These are phyloP conservation scores for Cyclura pinguis DNA, from an alignment of 2,797 vertebrate species.

Conservation along the genomic window DNA sequence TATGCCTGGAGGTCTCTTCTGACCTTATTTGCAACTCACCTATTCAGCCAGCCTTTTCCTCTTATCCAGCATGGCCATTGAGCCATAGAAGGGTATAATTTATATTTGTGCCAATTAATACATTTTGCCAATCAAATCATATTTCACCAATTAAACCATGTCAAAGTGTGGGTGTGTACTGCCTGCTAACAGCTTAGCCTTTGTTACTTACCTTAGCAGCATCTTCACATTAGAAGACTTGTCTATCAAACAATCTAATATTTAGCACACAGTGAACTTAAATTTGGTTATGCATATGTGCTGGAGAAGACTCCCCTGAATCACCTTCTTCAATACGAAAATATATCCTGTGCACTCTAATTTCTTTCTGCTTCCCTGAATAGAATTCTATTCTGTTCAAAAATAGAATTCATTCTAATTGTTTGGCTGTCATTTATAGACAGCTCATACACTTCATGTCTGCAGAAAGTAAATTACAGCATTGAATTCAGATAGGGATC, in stretches of 20 bases:
- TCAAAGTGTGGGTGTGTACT: too few relatives aligned
- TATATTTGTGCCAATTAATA: too few relatives aligned
- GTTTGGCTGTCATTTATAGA: slow-evolving; percentile 57
- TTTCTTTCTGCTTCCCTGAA: slow-evolving; percentile 49
- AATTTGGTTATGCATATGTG: neutral
- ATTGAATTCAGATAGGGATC: slow-evolving; percentile 47
- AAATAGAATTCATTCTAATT: slow-evolving; percentile 60
- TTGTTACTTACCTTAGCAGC: neutral
- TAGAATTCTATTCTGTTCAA: slow-evolving; percentile 49
- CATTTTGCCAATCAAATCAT: too few relatives aligned
- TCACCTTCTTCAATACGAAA: neutral
- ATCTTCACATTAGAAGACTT: neutral
- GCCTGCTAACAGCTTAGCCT: too few relatives aligned
- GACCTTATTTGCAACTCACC: too few relatives aligned
- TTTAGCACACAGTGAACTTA: neutral
- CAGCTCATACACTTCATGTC: slow-evolving; percentile 40
- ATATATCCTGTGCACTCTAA: neutral
- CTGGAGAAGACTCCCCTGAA: neutral
- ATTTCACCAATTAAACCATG: too few relatives aligned
- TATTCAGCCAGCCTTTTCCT: too few relatives aligned
- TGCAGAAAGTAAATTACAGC: slow-evolving; percentile 67
- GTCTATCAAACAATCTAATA: slow-evolving; percentile 6
- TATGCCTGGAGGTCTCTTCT: too few relatives aligned
- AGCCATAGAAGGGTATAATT: too few relatives aligned
- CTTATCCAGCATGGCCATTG: too few relatives aligned